phyloP scores from a whole-genome alignment of 2,797 vertebrate species.

The Coregonus ussuriensis region DNA sequence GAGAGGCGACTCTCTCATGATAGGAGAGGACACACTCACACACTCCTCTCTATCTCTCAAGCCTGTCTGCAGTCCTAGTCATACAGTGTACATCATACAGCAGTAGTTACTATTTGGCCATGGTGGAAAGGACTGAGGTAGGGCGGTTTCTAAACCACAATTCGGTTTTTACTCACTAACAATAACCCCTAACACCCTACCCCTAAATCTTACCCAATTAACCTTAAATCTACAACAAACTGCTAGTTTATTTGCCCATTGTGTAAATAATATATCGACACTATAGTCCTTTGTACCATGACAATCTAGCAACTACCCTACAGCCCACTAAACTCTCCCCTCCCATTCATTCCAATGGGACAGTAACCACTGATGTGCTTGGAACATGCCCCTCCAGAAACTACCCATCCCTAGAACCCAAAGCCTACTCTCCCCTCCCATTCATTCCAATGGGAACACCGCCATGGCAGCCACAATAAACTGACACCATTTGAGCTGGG shows the following conservation, averaged over 20 bases:
- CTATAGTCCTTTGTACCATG: background rate
- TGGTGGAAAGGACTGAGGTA: too few species aligned
- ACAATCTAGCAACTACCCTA: background rate
- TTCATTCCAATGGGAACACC: background rate
- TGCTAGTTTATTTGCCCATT: too few species aligned
- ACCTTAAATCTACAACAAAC: too few species aligned
- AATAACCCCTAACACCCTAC: too few species aligned
- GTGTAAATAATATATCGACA: background rate
- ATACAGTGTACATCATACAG: too few species aligned
- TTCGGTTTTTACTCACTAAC: too few species aligned
- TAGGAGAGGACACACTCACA: conserved; percentile 57
- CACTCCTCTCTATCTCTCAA: conserved; percentile 46
- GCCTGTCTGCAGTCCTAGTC: too few species aligned
- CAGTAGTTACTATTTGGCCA: too few species aligned
- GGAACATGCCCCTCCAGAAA: background rate
- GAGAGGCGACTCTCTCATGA: conserved; percentile 46
- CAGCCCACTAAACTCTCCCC: background rate
- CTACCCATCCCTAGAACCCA: too few species aligned
- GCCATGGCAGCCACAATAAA: conserved; percentile 11
- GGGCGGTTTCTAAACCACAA: too few species aligned
- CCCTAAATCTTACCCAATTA: too few species aligned
- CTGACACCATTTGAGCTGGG: conserved; percentile 31
- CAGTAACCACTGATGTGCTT: too few species aligned
- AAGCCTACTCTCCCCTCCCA: background rate
- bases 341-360: background rate